phyloP scores from a whole-genome alignment of 2,888 invertebrate genomes.

The Brachynemurus nebulosus region DNA sequence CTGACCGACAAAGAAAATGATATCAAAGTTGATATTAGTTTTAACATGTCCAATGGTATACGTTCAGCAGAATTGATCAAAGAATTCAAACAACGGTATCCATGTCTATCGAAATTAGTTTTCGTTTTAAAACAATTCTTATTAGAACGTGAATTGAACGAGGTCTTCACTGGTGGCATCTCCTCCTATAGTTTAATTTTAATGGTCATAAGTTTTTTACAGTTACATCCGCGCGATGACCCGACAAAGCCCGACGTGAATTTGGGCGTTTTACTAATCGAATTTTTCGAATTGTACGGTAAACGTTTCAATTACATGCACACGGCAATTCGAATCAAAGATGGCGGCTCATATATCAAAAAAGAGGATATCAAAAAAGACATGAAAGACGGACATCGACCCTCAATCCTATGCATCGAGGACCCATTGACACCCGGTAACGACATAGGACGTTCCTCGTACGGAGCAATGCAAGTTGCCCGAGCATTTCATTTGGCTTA shows the following conservation, averaged over 20 bases:
- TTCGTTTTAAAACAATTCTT: conserved; percentile 98
- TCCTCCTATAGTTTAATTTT: conserved; percentile 97
- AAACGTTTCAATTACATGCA: conserved; percentile 92
- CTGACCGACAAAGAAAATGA: conserved; percentile 75
- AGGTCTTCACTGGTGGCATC: conserved; percentile 99
- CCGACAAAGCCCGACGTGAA: conserved; percentile 52
- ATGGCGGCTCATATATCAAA: conserved; percentile 84
- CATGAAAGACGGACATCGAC: conserved; percentile 88
- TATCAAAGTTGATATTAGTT: conserved; percentile 96
- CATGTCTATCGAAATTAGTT: conserved; percentile 84
- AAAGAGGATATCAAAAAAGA: conserved; percentile 85
- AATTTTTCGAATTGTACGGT: conserved; percentile 96
- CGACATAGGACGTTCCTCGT: conserved; percentile 95
- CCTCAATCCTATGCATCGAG: conserved; percentile 90
- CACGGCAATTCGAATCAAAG: conserved; percentile 85
- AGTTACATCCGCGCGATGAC: conserved; percentile 79
- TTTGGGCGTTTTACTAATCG: conserved; percentile 86
- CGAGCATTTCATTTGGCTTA: conserved; percentile 96
- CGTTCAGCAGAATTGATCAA: conserved; percentile 93
- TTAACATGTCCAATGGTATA: conserved; percentile 97
- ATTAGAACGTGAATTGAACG: conserved; percentile 93
- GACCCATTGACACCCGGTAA: conserved; percentile 94
- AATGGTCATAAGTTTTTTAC: conserved; percentile 95
- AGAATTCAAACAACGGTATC: conserved; percentile 76
- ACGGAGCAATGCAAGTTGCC: conserved; percentile 70